Conservation (phyloP, 1,140 invertebrate genomes). For the Ips nitidus region DNA sequence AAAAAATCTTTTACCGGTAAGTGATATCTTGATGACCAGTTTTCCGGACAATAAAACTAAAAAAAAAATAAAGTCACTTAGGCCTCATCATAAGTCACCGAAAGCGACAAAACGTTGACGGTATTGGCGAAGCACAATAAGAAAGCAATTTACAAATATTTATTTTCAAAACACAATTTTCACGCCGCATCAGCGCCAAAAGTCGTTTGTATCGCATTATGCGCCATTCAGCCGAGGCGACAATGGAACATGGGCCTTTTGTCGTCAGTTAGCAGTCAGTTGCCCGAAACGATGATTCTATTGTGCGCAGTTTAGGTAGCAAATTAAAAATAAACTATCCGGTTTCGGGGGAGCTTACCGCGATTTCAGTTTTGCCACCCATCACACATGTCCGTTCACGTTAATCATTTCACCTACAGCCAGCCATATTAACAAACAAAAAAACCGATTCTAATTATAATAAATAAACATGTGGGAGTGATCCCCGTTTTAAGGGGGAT, state of each 20-base stretch:
- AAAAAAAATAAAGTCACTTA: too few relatives aligned
- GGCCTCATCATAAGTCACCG: too few relatives aligned
- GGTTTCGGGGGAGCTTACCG: background rate
- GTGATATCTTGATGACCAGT: too few relatives aligned
- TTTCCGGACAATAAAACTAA: too few relatives aligned
- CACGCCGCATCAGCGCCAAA: slow-evolving; percentile 32
- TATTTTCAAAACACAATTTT: slow-evolving; percentile 44
- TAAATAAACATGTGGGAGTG: too few relatives aligned
- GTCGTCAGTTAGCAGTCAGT: slow-evolving; percentile 25
- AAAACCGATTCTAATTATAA: too few relatives aligned
- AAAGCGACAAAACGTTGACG: too few relatives aligned
- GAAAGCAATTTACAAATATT: slow-evolving; percentile 37
- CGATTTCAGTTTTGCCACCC: too few relatives aligned
- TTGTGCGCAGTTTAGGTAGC: slow-evolving; percentile 26
- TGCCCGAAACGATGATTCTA: slow-evolving; percentile 19
- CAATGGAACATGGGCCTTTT: slow-evolving; percentile 33
- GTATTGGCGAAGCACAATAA: background rate
- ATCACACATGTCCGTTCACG: too few relatives aligned
- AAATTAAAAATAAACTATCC: slow-evolving; percentile 28
- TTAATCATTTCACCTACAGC: too few relatives aligned
- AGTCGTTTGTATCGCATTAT: slow-evolving; percentile 35
- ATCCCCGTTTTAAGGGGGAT: background rate
- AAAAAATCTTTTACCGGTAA: too few relatives aligned
- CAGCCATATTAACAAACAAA: too few relatives aligned
- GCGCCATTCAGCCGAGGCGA: slow-evolving; percentile 26